Evolutionary conservation across 2,888 invertebrate genomes (phyloP), one percentile per base, ranked within the genome.

Genomic region (Papilio gigon): DNA sequence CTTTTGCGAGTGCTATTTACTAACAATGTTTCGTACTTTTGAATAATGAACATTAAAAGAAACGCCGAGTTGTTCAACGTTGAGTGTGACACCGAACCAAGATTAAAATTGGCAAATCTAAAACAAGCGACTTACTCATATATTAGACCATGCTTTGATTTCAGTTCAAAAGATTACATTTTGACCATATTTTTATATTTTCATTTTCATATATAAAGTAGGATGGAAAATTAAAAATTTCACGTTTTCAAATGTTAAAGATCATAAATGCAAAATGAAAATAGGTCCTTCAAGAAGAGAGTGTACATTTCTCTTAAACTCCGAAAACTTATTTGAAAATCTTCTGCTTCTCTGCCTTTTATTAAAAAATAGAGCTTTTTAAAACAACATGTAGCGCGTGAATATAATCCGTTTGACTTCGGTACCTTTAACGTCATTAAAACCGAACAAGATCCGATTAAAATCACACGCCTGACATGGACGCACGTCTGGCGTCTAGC

Each of bases 361-460:
- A n/a, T n/a, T n/a, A n/a, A n/a, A n/a, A n/a, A n/a, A n/a, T n/a
- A n/a, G n/a, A 14, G 14, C 22, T 27, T 27, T 50, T 25, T 50
- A n/a, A 27, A 27, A 6, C 14, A 27, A 50, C 27, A 27, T 20
- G 33, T 3, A 47, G 20, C 25, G n/a, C 11, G 9, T 22, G 12
- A 22, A 27, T 27, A 50, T 50, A 50, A 27, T 50, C 50, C 27
- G 25, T 9, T 50, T 25, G 14, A 12, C 25, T 14, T 50, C 25
- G 11, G 25, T 27, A 27, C 27, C 50, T 50, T 27, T 50, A 50
- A 50, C 50, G n/a, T 50, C 27, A 27, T 50, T 50, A n/a, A 50
- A 50, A 5, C n/a, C n/a, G 50, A 14, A 27, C 50, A 50, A 2
- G 50, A 50, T 50, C 50, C 50, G 27, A 50, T 50, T 50, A 27